Percentiles rank a stretch among this genome's conserved stretches.
phyloP scores from a whole-genome alignment of 2,113 vertebrate genomes.

The Silurus asotus region DNA sequence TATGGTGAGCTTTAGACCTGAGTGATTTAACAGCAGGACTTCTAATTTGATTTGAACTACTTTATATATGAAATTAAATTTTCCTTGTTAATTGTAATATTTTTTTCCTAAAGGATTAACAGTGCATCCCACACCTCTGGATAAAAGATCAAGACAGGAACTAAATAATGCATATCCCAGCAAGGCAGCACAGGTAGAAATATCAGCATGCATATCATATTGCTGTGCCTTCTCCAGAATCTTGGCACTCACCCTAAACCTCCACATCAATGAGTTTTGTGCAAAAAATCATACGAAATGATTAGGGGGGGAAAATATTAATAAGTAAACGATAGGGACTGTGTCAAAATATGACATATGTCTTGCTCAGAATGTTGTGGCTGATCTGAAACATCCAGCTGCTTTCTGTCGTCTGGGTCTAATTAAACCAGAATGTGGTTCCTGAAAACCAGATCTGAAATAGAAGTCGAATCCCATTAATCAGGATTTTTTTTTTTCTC shows the following conservation, averaged over 20 bases:
- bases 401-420: constrained; percentile 71
- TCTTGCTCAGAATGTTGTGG: constrained; percentile 64
- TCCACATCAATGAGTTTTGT: constrained; percentile 7
- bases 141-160: constrained; percentile 13
- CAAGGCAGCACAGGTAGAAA: constrained; percentile 4
- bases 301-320: not conserved
- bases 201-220: constrained; percentile 11
- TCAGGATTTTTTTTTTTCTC: constrained; percentile 64
- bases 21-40: not conserved
- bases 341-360: constrained; percentile 69
- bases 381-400: constrained; percentile 73
- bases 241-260: constrained; percentile 11
- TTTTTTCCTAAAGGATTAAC: not conserved
- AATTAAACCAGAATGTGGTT: constrained; percentile 76
- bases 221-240: constrained; percentile 11
- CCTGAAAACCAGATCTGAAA: constrained; percentile 72
- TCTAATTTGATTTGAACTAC: not conserved
- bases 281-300: constrained; percentile 23
- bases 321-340: constrained; percentile 21
- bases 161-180: constrained; percentile 1
- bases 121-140: constrained; percentile 4
- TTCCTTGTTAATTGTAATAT: not conserved
- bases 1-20: not conserved
- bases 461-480: constrained; percentile 73
- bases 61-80: not conserved